Evolutionary conservation across 2,888 invertebrate species (phyloP).

Genomic region (Lycophotia porphyrea): DNA sequence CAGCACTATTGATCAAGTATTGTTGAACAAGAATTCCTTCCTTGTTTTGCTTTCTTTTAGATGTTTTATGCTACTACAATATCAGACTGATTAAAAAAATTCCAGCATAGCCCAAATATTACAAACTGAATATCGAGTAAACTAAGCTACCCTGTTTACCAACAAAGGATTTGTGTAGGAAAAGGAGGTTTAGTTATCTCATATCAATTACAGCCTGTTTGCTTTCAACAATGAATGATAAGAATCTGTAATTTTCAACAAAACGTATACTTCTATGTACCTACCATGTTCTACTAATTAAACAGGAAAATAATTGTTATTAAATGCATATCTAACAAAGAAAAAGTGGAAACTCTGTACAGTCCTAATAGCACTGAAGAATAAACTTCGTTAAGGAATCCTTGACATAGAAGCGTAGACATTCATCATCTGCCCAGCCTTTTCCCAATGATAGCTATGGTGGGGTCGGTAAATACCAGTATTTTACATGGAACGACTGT

Average conservation of each 20-base stretch:
- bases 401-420: background rate
- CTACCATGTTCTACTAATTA: background rate
- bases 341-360: background rate
- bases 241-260: constrained; percentile 3
- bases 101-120: background rate
- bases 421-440: background rate
- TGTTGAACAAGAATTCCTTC: background rate
- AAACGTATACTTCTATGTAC: background rate
- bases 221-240: constrained; percentile 1
- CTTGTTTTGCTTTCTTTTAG: background rate
- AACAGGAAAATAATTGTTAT: background rate
- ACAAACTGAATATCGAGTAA: background rate
- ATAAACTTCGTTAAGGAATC: background rate
- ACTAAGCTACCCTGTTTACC: background rate
- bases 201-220: constrained; percentile 9
- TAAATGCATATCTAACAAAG: background rate
- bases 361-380: background rate
- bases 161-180: constrained; percentile 14
- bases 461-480: background rate
- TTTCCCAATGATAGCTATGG: background rate
- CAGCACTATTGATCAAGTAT: background rate
- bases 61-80: background rate
- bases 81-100: too few relatives aligned
- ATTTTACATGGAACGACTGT: background rate
- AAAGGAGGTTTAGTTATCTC: background rate